Base-by-base conservation (phyloP, 2,888 invertebrate species). In the Drosophila pseudotakahashii region DNA sequence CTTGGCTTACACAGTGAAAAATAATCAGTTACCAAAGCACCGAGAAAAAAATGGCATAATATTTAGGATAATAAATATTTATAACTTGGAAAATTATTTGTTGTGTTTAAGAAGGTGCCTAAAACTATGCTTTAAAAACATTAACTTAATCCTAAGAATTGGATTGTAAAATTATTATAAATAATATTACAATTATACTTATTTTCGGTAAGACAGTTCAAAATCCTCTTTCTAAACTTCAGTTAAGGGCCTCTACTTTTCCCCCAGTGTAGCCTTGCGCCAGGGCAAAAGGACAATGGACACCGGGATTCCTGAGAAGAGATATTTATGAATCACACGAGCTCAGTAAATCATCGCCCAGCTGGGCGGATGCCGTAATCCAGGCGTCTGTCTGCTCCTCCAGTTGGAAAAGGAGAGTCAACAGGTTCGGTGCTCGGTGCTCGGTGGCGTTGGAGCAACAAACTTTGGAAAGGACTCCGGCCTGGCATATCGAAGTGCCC, bases 291-390 rank as follows among this genome's bases (percentile, higher is more conserved):
- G 62, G 30, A 59, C 53, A 53, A 59, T 30, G 51, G 53, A 48
- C 52, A 41, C 14, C 26, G 51, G 69, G 63, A 47, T 69, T 42
- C 42, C 44, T 61, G 59, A 45, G 76, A 71, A 75, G 72, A 76
- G 81, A 89, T 87, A 89, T 89, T 86, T 87, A 86, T 86, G 85
- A 86, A 80, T 89, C 89, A 89, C 85, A 75, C 62, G 81, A 76
- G 86, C 75, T 58, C 73, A 69, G 63, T 83, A 88, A 86, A 78
- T 88, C 81, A 84, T 73, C 54, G 61, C 51, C 34, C 41, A 30
- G 68, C 51, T 54, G 34, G 53, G 53, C 50, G 14, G n/a, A 26
- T 30, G 7, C 30, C 30, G 10, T 30, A 6, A 30, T 47, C 30
- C 45, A 30, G 45, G 13, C 30, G n/a, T 45, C 51, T 47, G 45